phyloP scores from a whole-genome alignment of 2,797 vertebrate species.

The Microctenopoma steveboyesi region DNA sequence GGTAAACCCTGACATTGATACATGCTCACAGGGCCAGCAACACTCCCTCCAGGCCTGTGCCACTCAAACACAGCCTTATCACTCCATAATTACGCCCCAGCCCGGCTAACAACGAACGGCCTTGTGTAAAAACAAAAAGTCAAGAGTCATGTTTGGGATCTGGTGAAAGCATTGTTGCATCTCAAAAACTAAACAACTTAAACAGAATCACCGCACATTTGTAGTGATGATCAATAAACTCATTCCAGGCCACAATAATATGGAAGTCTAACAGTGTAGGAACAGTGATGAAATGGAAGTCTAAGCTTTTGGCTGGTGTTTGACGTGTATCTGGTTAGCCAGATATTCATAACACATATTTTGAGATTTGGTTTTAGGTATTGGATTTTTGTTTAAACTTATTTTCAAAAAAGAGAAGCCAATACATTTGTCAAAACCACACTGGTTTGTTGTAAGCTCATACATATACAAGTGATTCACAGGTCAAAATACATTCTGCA shows the following conservation, averaged over 20 bases:
- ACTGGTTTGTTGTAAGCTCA: not conserved
- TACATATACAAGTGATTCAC: not conserved
- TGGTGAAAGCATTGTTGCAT: slow-evolving; percentile 14
- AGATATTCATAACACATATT: slow-evolving; percentile 10
- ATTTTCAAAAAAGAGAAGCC: not conserved
- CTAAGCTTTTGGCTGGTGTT: not conserved
- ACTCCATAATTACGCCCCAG: slow-evolving; percentile 64
- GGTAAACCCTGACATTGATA: slow-evolving; percentile 82
- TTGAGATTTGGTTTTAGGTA: slow-evolving; percentile 23
- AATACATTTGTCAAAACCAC: not conserved
- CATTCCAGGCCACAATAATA: slow-evolving; percentile 11
- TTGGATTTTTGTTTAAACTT: not conserved
- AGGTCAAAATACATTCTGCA: slow-evolving; percentile 3
- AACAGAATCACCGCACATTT: slow-evolving; percentile 16
- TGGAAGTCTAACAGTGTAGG: not conserved
- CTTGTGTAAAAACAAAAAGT: slow-evolving; percentile 10
- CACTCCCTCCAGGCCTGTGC: slow-evolving; percentile 56
- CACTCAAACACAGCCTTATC: slow-evolving; percentile 64
- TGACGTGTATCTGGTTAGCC: not conserved
- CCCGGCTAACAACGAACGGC: slow-evolving; percentile 9
- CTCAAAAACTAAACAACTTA: not conserved
- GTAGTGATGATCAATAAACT: slow-evolving; percentile 9
- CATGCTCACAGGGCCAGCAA: slow-evolving; percentile 58
- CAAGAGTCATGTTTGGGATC: slow-evolving; percentile 14
- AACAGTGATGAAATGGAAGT: not conserved